Percentiles rank a stretch among this genome's conserved stretches.
Evolutionary conservation across 2,888 invertebrate species (phyloP).

Genomic region (Pollenia labialis): DNA sequence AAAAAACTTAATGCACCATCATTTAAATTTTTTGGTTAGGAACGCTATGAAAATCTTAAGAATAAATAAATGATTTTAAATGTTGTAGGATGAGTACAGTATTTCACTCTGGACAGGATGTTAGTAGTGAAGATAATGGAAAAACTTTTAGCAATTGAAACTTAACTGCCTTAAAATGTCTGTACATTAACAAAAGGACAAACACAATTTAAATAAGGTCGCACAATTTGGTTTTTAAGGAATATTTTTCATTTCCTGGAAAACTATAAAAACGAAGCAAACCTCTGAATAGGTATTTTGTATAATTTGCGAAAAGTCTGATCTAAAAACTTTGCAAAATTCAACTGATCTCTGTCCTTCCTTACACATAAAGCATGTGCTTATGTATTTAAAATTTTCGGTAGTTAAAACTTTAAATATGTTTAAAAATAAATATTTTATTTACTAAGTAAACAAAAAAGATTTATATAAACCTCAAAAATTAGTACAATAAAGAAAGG

Average conservation of each 20-base stretch:
- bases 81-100: neutral
- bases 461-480: constrained; percentile 1
- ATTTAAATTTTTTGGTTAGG: too few relatives aligned
- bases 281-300: too few relatives aligned
- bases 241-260: too few relatives aligned
- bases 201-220: too few relatives aligned
- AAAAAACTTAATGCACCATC: too few relatives aligned
- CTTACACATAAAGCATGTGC: neutral
- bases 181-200: neutral
- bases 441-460: neutral
- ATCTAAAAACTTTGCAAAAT: neutral
- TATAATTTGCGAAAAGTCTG: too few relatives aligned
- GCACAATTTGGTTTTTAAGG: too few relatives aligned
- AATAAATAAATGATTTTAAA: too few relatives aligned
- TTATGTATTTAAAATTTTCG: neutral
- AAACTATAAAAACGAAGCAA: too few relatives aligned
- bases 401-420: neutral
- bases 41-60: too few relatives aligned
- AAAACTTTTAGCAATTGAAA: constrained; percentile 40
- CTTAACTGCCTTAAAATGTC: neutral
- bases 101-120: constrained; percentile 24
- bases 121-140: constrained; percentile 49
- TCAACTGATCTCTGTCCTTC: neutral
- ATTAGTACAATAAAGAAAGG: neutral
- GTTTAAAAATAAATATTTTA: neutral